phyloP scores from a whole-genome alignment of 2,888 invertebrate species.

The Nezara viridula region DNA sequence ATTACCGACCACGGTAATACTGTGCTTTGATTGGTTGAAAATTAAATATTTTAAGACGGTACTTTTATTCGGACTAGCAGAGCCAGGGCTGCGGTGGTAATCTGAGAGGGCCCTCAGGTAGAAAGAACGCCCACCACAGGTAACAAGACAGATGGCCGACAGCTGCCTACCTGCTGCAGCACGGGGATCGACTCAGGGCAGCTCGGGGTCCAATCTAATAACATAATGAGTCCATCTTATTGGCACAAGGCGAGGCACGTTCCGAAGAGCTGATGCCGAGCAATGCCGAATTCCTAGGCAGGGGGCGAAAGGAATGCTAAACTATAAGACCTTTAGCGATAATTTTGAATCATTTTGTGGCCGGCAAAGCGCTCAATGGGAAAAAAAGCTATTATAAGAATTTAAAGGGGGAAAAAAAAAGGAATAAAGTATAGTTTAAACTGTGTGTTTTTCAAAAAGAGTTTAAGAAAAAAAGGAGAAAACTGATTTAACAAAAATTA shows the following conservation, averaged over 20 bases:
- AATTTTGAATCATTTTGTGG: not conserved
- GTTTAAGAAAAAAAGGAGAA: too few relatives aligned
- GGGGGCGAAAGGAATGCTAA: not conserved
- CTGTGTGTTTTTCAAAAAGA: too few relatives aligned
- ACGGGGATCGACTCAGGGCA: not conserved
- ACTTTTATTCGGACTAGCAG: not conserved
- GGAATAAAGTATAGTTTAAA: too few relatives aligned
- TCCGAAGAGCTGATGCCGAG: not conserved
- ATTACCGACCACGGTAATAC: too few relatives aligned
- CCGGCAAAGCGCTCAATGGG: not conserved
- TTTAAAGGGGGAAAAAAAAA: not conserved
- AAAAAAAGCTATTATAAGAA: not conserved
- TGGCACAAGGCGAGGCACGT: conserved; percentile 10
- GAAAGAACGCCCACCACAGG: not conserved
- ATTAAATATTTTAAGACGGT: not conserved
- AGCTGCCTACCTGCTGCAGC: conserved; percentile 29
- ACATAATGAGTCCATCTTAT: conserved; percentile 26
- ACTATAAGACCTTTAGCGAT: not conserved
- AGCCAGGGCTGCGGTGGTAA: not conserved
- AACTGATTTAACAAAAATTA: too few relatives aligned
- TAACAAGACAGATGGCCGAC: not conserved
- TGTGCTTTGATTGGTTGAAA: not conserved
- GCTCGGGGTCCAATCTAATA: not conserved
- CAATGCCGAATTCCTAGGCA: not conserved
- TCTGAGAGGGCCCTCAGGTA: not conserved